These are phyloP conservation scores for Apodemia mormo DNA, from an alignment of 2,888 invertebrate species.

Conservation along the genomic window DNA sequence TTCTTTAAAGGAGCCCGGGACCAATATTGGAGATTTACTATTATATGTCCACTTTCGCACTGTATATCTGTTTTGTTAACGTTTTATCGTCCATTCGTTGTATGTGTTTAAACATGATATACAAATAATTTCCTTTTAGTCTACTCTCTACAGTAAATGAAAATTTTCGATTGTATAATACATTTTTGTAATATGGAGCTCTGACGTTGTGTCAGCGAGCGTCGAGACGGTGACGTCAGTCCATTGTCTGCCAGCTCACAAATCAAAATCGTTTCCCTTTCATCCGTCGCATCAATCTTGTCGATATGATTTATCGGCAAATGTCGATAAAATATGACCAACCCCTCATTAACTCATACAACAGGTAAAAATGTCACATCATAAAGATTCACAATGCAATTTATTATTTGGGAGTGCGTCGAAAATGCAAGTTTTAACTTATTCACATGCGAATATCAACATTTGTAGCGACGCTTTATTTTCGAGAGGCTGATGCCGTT, in stretches of 20 bases:
- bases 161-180: neutral
- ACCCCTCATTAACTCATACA: constrained; percentile 55
- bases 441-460: constrained; percentile 32
- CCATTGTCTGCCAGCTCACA: constrained; percentile 61
- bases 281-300: constrained; percentile 62
- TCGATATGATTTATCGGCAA: constrained; percentile 64
- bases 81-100: too few relatives aligned
- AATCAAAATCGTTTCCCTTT: constrained; percentile 66
- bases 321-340: constrained; percentile 56
- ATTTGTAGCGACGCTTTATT: constrained; percentile 37
- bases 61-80: too few relatives aligned
- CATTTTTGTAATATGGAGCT: constrained; percentile 5
- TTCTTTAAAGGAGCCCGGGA: too few relatives aligned
- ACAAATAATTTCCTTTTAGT: neutral
- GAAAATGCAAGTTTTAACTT: constrained; percentile 34
- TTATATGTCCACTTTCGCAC: too few relatives aligned
- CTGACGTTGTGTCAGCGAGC: constrained; percentile 21
- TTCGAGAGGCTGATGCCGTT: constrained; percentile 49
- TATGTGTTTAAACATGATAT: neutral
- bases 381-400: constrained; percentile 34
- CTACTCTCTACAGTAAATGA: neutral
- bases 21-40: too few relatives aligned
- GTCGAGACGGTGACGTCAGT: constrained; percentile 54
- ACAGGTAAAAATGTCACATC: constrained; percentile 49
- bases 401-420: constrained; percentile 31